Evolutionary conservation across 2,888 invertebrate genomes (phyloP).

Genomic region (Apoda limacodes): DNA sequence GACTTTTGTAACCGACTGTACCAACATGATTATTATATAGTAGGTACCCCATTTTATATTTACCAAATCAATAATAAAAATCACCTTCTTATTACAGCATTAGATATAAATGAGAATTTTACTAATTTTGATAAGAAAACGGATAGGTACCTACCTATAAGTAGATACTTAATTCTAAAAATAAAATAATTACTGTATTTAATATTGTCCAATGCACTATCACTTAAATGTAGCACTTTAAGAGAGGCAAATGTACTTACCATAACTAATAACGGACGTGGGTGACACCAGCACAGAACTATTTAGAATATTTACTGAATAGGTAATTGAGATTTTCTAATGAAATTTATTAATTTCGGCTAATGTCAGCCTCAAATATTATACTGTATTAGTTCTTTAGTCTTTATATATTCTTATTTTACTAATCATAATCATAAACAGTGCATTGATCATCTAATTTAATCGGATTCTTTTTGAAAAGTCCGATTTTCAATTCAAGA

Average conservation of each 20-base stretch:
- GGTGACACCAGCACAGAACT: conserved; percentile 22
- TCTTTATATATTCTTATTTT: conserved; percentile 60
- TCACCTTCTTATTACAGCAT: no score
- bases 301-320: conserved; percentile 37
- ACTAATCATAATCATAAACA: conserved; percentile 69
- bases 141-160: background rate
- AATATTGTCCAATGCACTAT: no score
- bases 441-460: conserved; percentile 72
- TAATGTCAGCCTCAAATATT: conserved; percentile 49
- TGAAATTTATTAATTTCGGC: conserved; percentile 32
- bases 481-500: conserved; percentile 30
- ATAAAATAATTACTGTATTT: background rate
- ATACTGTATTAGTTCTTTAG: conserved; percentile 40
- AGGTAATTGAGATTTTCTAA: conserved; percentile 41
- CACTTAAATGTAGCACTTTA: conserved; percentile 7
- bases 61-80: no score
- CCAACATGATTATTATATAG: no score
- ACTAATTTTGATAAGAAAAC: no score
- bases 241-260: conserved; percentile 35
- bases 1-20: no score
- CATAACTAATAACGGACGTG: conserved; percentile 50
- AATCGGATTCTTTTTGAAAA: conserved; percentile 63
- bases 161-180: background rate
- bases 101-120: no score
- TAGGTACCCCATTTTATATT: no score